Evolutionary conservation across 2,113 vertebrate species (phyloP).

Genomic region (Pagrus major): DNA sequence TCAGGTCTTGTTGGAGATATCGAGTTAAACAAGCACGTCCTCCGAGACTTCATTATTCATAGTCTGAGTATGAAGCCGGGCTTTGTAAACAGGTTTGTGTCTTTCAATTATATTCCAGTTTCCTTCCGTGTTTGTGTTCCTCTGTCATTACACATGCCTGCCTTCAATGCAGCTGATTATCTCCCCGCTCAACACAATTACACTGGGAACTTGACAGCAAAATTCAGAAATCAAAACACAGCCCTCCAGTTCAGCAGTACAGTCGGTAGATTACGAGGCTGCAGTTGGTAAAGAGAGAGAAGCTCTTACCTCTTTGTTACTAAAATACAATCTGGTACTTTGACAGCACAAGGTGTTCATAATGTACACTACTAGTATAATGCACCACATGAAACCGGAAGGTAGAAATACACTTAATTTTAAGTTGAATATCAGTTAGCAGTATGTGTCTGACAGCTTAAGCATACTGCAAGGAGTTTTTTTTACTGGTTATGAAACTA

Average conservation of each 20-base stretch:
- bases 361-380: not conserved
- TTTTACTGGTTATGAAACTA: too few species aligned
- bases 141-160: conserved; percentile 44
- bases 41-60: conserved; percentile 73
- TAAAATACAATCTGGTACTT: not conserved
- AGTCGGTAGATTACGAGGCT: not conserved
- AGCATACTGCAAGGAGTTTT: too few species aligned
- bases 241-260: not conserved
- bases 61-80: conserved; percentile 77
- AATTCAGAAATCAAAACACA: conserved; percentile 18
- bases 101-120: conserved; percentile 46
- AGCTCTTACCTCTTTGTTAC: not conserved
- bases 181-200: conserved; percentile 40
- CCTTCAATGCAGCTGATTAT: conserved; percentile 42
- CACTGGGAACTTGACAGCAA: conserved; percentile 16
- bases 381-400: not conserved
- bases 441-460: not conserved
- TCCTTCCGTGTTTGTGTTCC: conserved; percentile 43
- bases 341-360: not conserved
- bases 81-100: conserved; percentile 78
- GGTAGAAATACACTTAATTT: not conserved
- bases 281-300: not conserved
- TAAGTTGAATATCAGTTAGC: not conserved
- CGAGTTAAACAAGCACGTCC: conserved; percentile 65
- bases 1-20: conserved; percentile 79